These are phyloP conservation scores for Crotalus horridus DNA, from an alignment of 2,113 vertebrate genomes.

Conservation along the genomic window DNA sequence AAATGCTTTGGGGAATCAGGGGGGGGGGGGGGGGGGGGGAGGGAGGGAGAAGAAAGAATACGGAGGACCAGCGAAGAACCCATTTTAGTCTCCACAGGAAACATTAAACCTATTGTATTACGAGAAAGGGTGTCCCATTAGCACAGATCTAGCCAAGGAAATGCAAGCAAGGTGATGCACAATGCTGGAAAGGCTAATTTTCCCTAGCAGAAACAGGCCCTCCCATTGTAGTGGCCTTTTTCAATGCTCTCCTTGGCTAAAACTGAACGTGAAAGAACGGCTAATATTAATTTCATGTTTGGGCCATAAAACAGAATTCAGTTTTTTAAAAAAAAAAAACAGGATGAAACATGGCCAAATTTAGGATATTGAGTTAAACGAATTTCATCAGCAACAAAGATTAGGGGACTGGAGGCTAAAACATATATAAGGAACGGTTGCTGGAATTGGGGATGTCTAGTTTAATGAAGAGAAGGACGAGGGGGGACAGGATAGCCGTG, in stretches of 20 bases:
- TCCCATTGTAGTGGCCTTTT: not conserved
- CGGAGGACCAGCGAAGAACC: constrained; percentile 22
- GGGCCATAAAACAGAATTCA: not conserved
- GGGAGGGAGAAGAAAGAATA: not conserved
- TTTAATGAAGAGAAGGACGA: too few relatives aligned
- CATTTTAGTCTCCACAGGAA: constrained; percentile 41
- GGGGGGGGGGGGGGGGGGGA: not conserved
- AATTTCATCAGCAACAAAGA: not conserved
- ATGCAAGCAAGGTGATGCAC: not conserved
- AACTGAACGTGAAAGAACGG: not conserved
- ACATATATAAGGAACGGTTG: too few relatives aligned
- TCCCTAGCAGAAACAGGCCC: not conserved
- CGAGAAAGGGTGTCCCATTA: not conserved
- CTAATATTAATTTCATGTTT: not conserved
- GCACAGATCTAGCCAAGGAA: not conserved
- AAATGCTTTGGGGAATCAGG: constrained; percentile 43
- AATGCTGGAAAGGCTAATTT: not conserved
- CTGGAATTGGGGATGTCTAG: too few relatives aligned
- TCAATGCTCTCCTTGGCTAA: not conserved
- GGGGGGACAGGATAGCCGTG: too few relatives aligned
- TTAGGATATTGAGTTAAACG: not conserved
- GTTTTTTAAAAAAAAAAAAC: not conserved
- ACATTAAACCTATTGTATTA: constrained; percentile 48
- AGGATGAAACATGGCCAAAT: not conserved
- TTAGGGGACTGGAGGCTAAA: too few relatives aligned